Evolutionary conservation across 2,113 vertebrate species (phyloP).

Genomic region (Spilogale gracilis): DNA sequence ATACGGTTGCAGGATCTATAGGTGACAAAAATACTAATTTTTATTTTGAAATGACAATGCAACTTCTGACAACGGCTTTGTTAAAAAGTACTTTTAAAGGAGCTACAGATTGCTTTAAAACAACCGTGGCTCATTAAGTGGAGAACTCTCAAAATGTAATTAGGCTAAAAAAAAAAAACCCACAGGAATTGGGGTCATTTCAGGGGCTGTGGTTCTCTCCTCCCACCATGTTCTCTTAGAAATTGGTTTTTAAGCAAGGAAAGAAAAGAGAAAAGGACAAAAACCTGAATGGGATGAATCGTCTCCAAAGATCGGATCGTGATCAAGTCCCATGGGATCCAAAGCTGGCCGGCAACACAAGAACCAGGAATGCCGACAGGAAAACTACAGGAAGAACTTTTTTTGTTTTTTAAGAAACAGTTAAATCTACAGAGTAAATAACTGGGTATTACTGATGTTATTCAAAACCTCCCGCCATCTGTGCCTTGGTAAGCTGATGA

Average conservation of each 20-base stretch:
- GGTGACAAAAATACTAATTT: neutral
- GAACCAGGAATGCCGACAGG: neutral
- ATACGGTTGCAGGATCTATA: neutral
- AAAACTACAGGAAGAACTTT: neutral
- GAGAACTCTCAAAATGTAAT: neutral
- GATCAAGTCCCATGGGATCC: neutral
- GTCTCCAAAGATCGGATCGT: neutral
- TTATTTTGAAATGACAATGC: neutral
- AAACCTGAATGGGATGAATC: rapidly evolving
- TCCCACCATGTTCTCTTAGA: neutral
- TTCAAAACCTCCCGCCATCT: neutral
- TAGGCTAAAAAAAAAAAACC: neutral
- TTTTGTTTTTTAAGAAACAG: neutral
- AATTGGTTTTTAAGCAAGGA: neutral
- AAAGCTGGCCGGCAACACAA: neutral
- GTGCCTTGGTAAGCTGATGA: neutral
- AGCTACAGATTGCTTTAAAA: neutral
- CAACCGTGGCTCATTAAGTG: neutral
- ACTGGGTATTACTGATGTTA: neutral
- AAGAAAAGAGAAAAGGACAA: neutral
- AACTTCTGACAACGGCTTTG: neutral
- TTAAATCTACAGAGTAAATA: neutral
- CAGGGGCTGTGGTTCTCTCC: neutral
- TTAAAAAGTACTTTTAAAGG: neutral
- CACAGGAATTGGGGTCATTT: neutral